Evolutionary conservation across 2,113 vertebrate species (phyloP).

Genomic region (Saccopteryx bilineata): DNA sequence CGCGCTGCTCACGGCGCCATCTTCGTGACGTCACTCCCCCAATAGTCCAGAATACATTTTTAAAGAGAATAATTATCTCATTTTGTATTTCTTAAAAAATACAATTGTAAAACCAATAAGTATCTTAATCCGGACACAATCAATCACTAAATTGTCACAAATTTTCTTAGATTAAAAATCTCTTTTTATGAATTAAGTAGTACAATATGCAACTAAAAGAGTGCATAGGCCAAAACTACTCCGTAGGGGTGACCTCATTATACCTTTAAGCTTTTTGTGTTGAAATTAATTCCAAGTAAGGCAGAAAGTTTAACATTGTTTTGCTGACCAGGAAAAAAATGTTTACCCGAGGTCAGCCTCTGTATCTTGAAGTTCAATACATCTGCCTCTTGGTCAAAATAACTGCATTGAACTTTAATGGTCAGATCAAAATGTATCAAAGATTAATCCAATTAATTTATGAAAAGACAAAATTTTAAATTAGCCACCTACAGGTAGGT

Average conservation of each 20-base stretch:
- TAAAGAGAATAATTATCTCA: slow-evolving; percentile 10
- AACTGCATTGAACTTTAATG: slow-evolving; percentile 45
- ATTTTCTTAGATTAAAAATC: slow-evolving; percentile 60
- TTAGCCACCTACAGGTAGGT: background rate
- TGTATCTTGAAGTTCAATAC: background rate
- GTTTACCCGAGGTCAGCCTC: slow-evolving; percentile 40
- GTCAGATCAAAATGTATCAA: slow-evolving; percentile 55
- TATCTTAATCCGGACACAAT: slow-evolving; percentile 36
- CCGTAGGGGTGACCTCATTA: background rate
- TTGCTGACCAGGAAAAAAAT: background rate
- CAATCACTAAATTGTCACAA: background rate
- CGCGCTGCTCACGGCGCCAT: too few relatives aligned
- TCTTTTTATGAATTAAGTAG: slow-evolving; percentile 20
- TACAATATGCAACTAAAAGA: slow-evolving; percentile 58
- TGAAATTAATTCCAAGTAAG: slow-evolving; percentile 58
- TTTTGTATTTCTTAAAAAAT: slow-evolving; percentile 57
- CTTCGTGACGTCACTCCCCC: too few relatives aligned
- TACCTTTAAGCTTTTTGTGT: background rate
- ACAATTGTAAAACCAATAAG: slow-evolving; percentile 48
- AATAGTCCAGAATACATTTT: slow-evolving; percentile 24
- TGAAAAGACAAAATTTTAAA: slow-evolving; percentile 45
- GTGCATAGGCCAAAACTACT: background rate
- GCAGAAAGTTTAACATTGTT: slow-evolving; percentile 17
- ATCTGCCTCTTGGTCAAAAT: slow-evolving; percentile 38
- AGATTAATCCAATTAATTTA: slow-evolving; percentile 60